Percentiles rank a stretch among this genome's conserved stretches.
Conservation (phyloP, 2,888 invertebrate genomes). For the Phragmatobia fuliginosa region DNA sequence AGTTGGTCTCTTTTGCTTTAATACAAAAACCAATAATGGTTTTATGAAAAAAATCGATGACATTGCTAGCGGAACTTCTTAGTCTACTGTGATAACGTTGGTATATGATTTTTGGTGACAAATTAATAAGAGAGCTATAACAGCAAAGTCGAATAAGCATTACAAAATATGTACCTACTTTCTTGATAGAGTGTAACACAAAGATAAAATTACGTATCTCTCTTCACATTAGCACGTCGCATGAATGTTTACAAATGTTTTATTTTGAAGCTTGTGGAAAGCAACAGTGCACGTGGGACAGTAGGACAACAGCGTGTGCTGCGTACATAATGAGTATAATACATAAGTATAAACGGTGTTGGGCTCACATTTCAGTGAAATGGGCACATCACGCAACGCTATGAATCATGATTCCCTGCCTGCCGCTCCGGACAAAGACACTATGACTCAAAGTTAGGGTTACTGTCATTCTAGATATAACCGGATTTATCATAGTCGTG, state of each 20-base stretch:
- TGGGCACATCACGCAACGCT: slow-evolving; percentile 67
- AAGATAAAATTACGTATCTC: neutral
- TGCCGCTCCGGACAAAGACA: slow-evolving; percentile 29
- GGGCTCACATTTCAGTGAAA: slow-evolving; percentile 64
- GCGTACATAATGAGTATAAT: slow-evolving; percentile 54
- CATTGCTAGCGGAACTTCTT: no score
- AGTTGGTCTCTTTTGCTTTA: neutral
- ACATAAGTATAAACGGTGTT: slow-evolving; percentile 64
- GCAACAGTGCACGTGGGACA: slow-evolving; percentile 27
- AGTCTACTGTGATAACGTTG: no score
- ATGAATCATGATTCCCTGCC: slow-evolving; percentile 62
- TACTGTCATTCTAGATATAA: slow-evolving; percentile 44
- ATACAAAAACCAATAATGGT: no score
- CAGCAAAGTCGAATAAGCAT: neutral
- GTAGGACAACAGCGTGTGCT: slow-evolving; percentile 36
- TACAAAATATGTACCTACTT: neutral
- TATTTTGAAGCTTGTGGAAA: slow-evolving; percentile 29
- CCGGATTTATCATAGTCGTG: slow-evolving; percentile 45
- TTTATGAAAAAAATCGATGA: no score
- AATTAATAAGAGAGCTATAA: no score
- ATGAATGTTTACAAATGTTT: neutral
- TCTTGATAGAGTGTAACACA: neutral
- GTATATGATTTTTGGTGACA: no score
- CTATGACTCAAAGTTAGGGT: slow-evolving; percentile 51
- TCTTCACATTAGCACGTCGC: neutral